Conservation (phyloP, 2,113 vertebrate genomes). For the Stegastes partitus region DNA sequence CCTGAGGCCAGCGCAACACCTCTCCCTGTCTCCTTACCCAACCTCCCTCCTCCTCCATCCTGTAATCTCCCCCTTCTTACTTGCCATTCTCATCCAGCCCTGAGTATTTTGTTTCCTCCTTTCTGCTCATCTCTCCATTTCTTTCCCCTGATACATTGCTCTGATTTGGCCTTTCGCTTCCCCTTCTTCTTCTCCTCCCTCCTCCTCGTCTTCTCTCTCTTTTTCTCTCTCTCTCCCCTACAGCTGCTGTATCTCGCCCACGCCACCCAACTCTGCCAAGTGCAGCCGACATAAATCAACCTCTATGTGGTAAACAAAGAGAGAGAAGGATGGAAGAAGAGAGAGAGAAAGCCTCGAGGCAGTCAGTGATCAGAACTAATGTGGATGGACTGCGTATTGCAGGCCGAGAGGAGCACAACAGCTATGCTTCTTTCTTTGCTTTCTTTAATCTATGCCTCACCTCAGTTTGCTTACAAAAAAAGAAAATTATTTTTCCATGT, state of each 20-base stretch:
- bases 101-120: constrained; percentile 29
- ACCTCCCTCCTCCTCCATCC: constrained; percentile 10
- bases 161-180: constrained; percentile 62
- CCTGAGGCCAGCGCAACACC: constrained; percentile 64
- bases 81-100: constrained; percentile 52
- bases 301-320: constrained; percentile 79
- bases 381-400: constrained; percentile 78
- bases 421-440: constrained; percentile 38
- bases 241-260: constrained; percentile 79
- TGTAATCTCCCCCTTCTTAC: constrained; percentile 37
- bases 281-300: constrained; percentile 81
- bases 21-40: constrained; percentile 26
- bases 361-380: constrained; percentile 81
- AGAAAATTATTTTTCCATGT: neutral
- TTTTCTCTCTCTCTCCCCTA: constrained; percentile 47
- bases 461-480: constrained; percentile 8
- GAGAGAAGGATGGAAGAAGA: constrained; percentile 22
- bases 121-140: constrained; percentile 47
- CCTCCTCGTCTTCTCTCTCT: constrained; percentile 16
- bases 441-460: constrained; percentile 47
- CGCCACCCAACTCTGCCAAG: constrained; percentile 79
- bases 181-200: constrained; percentile 19
- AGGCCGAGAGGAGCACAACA: constrained; percentile 54
- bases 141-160: constrained; percentile 50
- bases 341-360: constrained; percentile 66